Conservation (phyloP, 2,113 vertebrate genomes). For the Actenoides lindsayi region DNA sequence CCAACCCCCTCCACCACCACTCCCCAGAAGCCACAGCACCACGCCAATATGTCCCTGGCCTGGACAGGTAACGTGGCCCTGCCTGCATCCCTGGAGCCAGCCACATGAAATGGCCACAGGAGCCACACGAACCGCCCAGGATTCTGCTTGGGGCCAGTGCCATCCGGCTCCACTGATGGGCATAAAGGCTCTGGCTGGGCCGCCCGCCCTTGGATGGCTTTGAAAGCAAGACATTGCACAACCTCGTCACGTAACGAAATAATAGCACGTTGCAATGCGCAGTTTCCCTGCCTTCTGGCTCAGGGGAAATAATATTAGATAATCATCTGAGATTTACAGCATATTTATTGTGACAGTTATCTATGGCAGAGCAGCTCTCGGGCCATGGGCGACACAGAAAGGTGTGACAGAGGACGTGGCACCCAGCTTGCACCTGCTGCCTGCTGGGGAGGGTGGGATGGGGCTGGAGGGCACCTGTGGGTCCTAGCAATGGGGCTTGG, state of each 20-base stretch:
- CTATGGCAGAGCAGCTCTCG: fast-evolving
- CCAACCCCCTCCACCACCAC: background rate
- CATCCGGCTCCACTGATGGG: fast-evolving
- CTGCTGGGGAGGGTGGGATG: fast-evolving
- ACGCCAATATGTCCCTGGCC: fast-evolving
- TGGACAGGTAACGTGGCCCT: background rate
- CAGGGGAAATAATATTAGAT: background rate
- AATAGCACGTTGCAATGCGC: background rate
- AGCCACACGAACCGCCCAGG: fast-evolving
- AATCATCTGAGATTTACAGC: background rate
- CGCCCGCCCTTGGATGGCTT: fast-evolving
- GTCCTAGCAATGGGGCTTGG: fast-evolving
- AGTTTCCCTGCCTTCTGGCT: background rate
- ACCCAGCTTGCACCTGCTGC: background rate
- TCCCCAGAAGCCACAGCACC: background rate
- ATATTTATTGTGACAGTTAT: background rate
- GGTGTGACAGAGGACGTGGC: background rate
- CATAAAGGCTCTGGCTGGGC: background rate
- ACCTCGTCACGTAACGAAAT: background rate
- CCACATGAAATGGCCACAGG: fast-evolving
- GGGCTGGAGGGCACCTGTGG: background rate
- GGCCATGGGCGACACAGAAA: background rate
- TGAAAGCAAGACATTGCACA: background rate
- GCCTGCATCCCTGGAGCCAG: background rate
- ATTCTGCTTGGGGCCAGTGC: fast-evolving